Evolutionary conservation across 2,797 vertebrate species (phyloP).

Genomic region (Spinibarbus caldwelli): DNA sequence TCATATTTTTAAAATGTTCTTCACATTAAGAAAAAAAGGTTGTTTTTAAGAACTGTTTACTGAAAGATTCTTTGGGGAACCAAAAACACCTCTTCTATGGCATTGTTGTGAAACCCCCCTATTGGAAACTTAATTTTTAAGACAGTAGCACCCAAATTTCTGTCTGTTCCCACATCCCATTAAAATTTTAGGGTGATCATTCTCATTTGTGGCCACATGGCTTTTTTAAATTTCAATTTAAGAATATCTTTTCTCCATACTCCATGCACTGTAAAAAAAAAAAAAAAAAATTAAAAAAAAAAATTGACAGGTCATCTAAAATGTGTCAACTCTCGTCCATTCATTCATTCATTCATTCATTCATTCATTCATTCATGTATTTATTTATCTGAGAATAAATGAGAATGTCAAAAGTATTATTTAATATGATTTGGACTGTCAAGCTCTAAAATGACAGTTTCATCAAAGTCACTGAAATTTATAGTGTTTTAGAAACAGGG

Average conservation of each 20-base stretch:
- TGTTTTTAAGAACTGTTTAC: background rate
- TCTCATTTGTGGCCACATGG: background rate
- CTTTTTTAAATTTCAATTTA: background rate
- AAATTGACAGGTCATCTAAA: too few relatives aligned
- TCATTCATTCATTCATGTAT: too few relatives aligned
- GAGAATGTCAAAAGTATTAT: too few relatives aligned
- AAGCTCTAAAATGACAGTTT: too few relatives aligned
- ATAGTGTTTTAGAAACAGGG: background rate
- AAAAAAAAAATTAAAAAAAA: too few relatives aligned
- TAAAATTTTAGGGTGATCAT: background rate
- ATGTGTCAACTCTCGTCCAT: too few relatives aligned
- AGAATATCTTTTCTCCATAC: too few relatives aligned
- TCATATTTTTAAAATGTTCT: background rate
- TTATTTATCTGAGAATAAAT: too few relatives aligned
- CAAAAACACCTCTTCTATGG: background rate
- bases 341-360: too few relatives aligned
- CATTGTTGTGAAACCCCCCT: background rate
- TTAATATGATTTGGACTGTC: too few relatives aligned
- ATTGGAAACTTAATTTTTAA: background rate
- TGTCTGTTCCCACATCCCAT: background rate
- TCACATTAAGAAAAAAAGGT: background rate
- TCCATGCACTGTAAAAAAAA: too few relatives aligned
- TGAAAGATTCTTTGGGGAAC: background rate
- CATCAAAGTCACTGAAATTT: too few relatives aligned
- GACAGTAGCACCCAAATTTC: background rate